These are phyloP conservation scores for Pelagia noctiluca DNA, from an alignment of 30 jellyfish, hydroid and myxozoan species.

Conservation along the genomic window DNA sequence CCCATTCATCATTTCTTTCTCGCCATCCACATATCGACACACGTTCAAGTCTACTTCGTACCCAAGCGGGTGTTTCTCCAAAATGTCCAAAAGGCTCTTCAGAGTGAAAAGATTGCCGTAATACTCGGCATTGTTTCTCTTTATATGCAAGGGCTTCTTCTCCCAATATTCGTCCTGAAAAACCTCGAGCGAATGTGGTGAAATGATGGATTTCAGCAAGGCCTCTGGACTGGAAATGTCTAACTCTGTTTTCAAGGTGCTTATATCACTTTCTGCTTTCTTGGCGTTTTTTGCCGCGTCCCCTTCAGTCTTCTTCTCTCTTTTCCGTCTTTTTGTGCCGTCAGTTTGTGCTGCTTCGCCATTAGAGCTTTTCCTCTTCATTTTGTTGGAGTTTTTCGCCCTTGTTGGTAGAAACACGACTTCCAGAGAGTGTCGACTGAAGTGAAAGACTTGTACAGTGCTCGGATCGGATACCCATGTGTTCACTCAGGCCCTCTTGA, in stretches of 20 bases:
- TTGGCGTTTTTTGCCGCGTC: conserved; percentile 21
- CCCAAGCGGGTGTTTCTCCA: conserved; percentile 46
- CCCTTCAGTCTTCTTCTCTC: conserved; percentile 62
- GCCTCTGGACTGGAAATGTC: conserved; percentile 68
- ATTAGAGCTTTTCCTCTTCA: conserved; percentile 65
- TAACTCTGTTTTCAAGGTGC: conserved; percentile 39
- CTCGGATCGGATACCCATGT: too few relatives aligned
- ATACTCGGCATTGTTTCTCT: conserved; percentile 73
- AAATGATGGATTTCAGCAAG: conserved; percentile 60
- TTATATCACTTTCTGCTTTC: neutral
- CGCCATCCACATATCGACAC: conserved; percentile 85
- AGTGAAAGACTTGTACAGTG: too few relatives aligned
- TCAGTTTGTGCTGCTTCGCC: conserved; percentile 54
- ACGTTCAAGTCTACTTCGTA: conserved; percentile 89
- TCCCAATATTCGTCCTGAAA: conserved; percentile 86
- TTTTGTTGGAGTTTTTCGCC: too few relatives aligned
- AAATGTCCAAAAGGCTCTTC: conserved; percentile 46
- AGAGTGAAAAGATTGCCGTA: conserved; percentile 77
- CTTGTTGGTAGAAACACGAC: too few relatives aligned
- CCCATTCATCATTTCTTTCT: conserved; percentile 81
- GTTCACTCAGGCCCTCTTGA: too few relatives aligned
- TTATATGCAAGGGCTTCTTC: conserved; percentile 83
- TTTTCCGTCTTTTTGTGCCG: conserved; percentile 55
- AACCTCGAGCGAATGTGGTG: conserved; percentile 45
- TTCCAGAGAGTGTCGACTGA: too few relatives aligned